These are phyloP conservation scores for Notamacropus eugenii DNA, from an alignment of 2,797 vertebrate genomes.

Conservation along the genomic window DNA sequence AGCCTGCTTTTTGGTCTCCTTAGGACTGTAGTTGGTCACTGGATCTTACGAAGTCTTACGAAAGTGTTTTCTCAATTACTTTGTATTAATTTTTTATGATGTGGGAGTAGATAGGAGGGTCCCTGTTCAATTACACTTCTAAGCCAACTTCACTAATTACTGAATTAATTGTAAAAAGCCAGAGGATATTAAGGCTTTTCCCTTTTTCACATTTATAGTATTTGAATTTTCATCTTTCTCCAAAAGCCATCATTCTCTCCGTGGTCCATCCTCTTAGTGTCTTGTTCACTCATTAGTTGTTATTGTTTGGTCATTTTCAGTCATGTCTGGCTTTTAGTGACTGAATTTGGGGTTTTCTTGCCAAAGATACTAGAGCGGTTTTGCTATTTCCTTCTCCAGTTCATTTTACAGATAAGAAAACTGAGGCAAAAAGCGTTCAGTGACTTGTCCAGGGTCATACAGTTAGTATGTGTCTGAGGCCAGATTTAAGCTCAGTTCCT, in stretches of 20 bases:
- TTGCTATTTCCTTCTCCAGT: neutral
- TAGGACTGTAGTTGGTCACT: neutral
- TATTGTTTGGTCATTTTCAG: neutral
- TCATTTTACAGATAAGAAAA: neutral
- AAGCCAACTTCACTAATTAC: neutral
- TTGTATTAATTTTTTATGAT: neutral
- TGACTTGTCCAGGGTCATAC: neutral
- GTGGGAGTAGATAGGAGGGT: neutral
- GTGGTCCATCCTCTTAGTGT: too few species aligned
- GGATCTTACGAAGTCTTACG: neutral
- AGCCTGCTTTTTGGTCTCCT: neutral
- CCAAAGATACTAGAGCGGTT: neutral
- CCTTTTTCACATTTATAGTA: neutral
- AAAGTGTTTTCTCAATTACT: neutral
- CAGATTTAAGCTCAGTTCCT: neutral
- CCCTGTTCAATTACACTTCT: neutral
- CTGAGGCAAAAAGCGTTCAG: neutral
- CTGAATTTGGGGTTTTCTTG: neutral
- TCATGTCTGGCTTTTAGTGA: neutral
- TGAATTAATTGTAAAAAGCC: neutral
- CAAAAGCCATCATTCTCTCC: neutral
- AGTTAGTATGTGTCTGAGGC: neutral
- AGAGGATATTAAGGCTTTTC: neutral
- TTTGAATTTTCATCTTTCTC: neutral
- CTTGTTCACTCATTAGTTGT: neutral